phyloP scores from a whole-genome alignment of 35 echinoderm and acorn worm species.

The Apostichopus japonicus region DNA sequence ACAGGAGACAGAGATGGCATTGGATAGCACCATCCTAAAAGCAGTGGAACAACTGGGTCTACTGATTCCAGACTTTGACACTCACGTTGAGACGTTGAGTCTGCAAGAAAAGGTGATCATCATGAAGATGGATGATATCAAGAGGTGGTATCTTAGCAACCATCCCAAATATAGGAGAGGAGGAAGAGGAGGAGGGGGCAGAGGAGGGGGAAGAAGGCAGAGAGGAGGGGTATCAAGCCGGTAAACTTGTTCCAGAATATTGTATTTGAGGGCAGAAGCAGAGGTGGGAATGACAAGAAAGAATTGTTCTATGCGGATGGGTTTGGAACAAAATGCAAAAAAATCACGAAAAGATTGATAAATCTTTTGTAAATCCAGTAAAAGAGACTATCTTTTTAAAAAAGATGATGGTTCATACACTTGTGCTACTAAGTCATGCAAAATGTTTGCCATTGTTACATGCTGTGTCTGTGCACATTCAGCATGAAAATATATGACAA shows the following conservation, averaged over 20 bases:
- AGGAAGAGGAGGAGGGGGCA: neutral
- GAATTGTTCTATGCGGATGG: too few species aligned
- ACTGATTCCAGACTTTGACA: slow-evolving; percentile 11
- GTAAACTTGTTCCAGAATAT: neutral
- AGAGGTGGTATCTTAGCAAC: neutral
- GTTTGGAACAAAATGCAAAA: too few species aligned
- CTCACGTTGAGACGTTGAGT: neutral
- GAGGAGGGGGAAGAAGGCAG: neutral
- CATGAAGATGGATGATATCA: slow-evolving; percentile 7
- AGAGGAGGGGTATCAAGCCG: neutral
- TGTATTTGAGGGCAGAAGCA: too few species aligned
- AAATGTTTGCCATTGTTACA: too few species aligned
- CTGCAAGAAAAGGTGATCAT: neutral
- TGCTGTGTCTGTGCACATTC: too few species aligned
- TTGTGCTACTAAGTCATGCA: too few species aligned
- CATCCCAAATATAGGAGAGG: neutral
- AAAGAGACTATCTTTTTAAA: too few species aligned
- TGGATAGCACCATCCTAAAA: slow-evolving; percentile 9
- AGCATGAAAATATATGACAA: too few species aligned
- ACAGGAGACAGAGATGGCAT: neutral
- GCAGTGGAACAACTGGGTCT: neutral
- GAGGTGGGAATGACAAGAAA: too few species aligned
- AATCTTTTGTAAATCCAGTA: too few species aligned
- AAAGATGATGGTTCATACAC: too few species aligned
- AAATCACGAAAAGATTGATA: too few species aligned